Base-by-base conservation (phyloP, 1,140 invertebrate genomes). In the Hetaerina americana region DNA sequence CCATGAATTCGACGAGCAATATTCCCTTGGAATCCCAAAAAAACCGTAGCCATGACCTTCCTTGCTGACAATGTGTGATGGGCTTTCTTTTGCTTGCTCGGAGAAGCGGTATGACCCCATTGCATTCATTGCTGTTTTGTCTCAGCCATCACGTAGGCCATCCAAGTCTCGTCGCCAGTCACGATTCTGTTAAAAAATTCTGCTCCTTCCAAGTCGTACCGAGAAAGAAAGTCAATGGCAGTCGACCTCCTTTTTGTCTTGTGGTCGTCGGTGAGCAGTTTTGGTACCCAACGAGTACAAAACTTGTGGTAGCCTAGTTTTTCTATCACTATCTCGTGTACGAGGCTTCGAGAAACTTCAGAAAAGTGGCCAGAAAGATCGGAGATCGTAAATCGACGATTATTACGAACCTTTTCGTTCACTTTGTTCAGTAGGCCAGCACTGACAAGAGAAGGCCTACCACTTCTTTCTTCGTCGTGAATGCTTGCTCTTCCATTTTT, bases 81-180 rank as follows among this genome's bases (percentile, higher is more conserved):
- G 66, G 70, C 22, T 73, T 74, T 40, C 6, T n/a, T n/a, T n/a
- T 72, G 18, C 72, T 66, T 71, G 3, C 6, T 26, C 25, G 74
- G 73, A 0, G 69, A 66, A 27, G 27, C 6, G 1, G 28, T 10
- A 24, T 28, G 67, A 18, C 24, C 12, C 72, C 71, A 73, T 68
- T 76, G 28, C 69, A 73, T 71, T 27, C 72, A 73, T 28, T 75
- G 70, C 25, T 71, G 57, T 71, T 77, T 78, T 27, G 73, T 73
- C 72, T 79, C 75, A 5, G 75, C 74, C 27, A 73, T 76, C 31
- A 75, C 72, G 66, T 76, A 75, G 28, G 68, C 67, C 66, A 78
- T 74, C 74, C 74, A 79, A 5, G 74, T 77, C 74, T 77, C 77
- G 70, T 80, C 76, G 10, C 75, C 72, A 57, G 75, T 78, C 29